Percentiles rank a stretch among this genome's conserved stretches.
phyloP scores from a whole-genome alignment of 2,888 invertebrate genomes.

The Zootermopsis nevadensis region DNA sequence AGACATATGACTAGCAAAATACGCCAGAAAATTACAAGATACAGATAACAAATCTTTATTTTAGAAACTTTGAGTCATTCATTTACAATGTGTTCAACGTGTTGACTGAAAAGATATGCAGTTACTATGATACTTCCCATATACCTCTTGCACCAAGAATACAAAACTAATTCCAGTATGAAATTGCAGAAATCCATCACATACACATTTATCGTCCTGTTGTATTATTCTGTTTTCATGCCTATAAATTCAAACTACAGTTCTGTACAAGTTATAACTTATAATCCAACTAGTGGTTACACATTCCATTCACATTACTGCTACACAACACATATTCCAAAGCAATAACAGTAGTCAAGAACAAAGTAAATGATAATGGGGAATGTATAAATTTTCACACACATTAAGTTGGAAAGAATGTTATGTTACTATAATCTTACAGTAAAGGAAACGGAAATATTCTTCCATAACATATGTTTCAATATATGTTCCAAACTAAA shows the following conservation, averaged over 20 bases:
- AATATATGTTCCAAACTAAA: background rate
- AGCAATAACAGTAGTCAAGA: background rate
- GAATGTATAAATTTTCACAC: background rate
- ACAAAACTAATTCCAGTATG: conserved; percentile 1
- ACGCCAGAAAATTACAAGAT: background rate
- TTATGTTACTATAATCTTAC: background rate
- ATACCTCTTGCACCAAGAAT: background rate
- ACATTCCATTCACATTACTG: background rate
- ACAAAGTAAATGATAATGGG: background rate
- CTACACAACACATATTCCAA: background rate
- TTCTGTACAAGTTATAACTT: background rate
- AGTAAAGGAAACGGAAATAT: background rate
- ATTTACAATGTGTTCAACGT: background rate
- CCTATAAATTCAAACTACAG: background rate
- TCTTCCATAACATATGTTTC: background rate
- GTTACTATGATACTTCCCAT: background rate
- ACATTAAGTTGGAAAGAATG: background rate
- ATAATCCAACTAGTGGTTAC: background rate
- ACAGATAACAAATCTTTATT: conserved; percentile 23
- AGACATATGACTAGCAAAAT: background rate
- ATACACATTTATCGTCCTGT: background rate
- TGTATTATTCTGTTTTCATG: background rate
- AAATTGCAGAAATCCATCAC: conserved; percentile 3
- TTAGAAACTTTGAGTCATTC: conserved; percentile 1
- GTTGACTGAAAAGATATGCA: background rate